Base-by-base conservation (phyloP, 2,113 vertebrate genomes). In the Anoura caudifer region DNA sequence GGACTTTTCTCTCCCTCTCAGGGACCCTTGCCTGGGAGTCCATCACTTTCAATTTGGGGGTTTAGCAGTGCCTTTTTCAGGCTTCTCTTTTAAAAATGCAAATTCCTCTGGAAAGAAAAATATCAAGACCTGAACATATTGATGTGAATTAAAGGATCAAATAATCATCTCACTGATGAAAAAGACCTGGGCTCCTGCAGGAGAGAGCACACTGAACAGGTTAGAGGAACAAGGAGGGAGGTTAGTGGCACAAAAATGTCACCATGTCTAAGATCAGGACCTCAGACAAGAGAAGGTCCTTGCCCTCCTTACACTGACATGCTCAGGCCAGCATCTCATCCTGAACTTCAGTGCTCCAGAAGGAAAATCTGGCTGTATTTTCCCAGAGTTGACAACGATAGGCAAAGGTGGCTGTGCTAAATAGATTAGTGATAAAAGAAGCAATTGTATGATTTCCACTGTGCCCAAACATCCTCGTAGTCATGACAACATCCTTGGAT, bases 401-500 rank as follows among this genome's bases (percentile, higher is more conserved):
- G 69, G 56, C 17, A 69, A 63, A 96, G 33, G 83, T 75, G 38
- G 38, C 28, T 87, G 43, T 83, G 22, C 59, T 47, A 75, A 88
- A 81, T 19, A 83, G 69, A 59, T 96, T 86, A 47, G 63, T 70
- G 72, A 95, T 96, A 90, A 96, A 95, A 97, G 59, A 96, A 97
- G 56, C 56, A 80, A 91, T 63, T 93, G 50, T 38, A 19, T 76
- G 94, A 92, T 96, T 82, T 95, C 45, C 22, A 61, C 69, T 94
- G 82, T 81, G 89, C 52, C 63, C 91, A 85, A 90, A 91, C 61
- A 89, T 81, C 77, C 65, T 47, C 0, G 86, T 97, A 83, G 95
- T 91, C 96, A 96, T 96, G 81, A 81, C 77, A 96, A 96, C 94
- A 76, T 92, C 43, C 77, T 96, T 73, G 65, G 92, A 83, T 90